These are phyloP conservation scores for Pseudomyrmex concolor DNA, from an alignment of 1,140 invertebrate genomes.

Conservation along the genomic window DNA sequence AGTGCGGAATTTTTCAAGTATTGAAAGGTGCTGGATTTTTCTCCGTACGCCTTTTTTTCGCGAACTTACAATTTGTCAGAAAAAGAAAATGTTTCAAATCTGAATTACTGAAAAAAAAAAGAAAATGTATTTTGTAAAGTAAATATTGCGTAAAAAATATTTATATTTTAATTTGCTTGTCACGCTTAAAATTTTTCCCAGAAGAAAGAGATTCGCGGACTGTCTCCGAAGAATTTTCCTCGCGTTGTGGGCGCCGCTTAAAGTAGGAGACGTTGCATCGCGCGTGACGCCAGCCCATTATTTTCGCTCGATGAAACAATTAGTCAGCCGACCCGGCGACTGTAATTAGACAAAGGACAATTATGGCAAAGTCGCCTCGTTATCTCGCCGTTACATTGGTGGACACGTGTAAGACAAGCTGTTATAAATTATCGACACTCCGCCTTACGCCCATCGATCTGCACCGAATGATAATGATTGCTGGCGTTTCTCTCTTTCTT, in stretches of 20 bases:
- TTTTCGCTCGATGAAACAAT: constrained; percentile 76
- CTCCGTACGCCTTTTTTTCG: neutral
- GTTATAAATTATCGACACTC: constrained; percentile 62
- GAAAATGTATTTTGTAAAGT: too few relatives aligned
- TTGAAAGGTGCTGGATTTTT: neutral
- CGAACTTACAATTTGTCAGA: too few relatives aligned
- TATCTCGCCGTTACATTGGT: constrained; percentile 59
- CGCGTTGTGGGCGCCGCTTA: constrained; percentile 39
- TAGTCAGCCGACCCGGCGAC: constrained; percentile 65
- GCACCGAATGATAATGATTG: constrained; percentile 59
- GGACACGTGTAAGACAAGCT: constrained; percentile 70
- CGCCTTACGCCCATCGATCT: constrained; percentile 56
- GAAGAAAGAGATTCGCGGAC: neutral
- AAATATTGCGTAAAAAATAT: too few relatives aligned
- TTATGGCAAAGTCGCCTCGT: constrained; percentile 66
- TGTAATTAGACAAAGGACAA: constrained; percentile 74
- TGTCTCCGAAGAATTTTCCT: too few relatives aligned
- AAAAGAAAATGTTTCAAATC: too few relatives aligned
- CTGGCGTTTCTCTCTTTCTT: constrained; percentile 21
- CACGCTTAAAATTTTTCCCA: neutral
- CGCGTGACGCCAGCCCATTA: constrained; percentile 75
- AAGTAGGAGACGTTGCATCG: constrained; percentile 40
- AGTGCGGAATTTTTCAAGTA: neutral
- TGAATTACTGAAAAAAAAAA: too few relatives aligned
- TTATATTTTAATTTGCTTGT: neutral